Base-by-base conservation (phyloP, 2,113 vertebrate species). In the Lepus timidus region DNA sequence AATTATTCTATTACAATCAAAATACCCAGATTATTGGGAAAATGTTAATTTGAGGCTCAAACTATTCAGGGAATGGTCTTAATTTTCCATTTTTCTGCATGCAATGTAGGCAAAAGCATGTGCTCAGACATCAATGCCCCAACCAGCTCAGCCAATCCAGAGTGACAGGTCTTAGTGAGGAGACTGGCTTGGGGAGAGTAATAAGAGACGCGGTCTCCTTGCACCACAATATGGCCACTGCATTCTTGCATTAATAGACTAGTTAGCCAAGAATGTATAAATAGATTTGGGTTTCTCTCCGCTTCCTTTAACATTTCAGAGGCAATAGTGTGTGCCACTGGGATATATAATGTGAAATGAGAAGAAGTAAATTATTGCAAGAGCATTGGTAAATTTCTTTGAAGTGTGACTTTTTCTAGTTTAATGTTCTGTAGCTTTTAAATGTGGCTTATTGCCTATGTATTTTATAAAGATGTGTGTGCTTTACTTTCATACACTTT, bases 351-450 rank as follows among this genome's bases (percentile, higher is more conserved):
- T 11, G 0, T 27, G 80, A 84, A 91, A 73, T 39, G 92, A 94
- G 97, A 97, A 98, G 87, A 97, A 98, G 87, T 95, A 82, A 96
- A 95, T 95, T 95, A 94, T 95, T 97, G 95, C 74, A 96, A 91
- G 70, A 96, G 29, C 64, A 1, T 16, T n/a, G 51, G 0, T 2
- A 58, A 68, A 88, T 88, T 95, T 91, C 82, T 93, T 94, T 97
- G 81, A 94, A 58, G 0, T 92, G 94, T 94, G 49, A 61, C n/a
- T 96, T 97, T 95, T 88, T 51, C 78, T 49, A 74, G 94, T 92
- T 4, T 0, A 90, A 96, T 93, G 93, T 95, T 94, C 93, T 95
- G 44, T 55, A 10, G 27, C 79, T 96, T 96, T 96, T 90, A 88
- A 95, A 83, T 86, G 19, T 85, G 70, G 82, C 65, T 96, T 95